These are phyloP conservation scores for Lithophane leautieri DNA, from an alignment of 2,888 invertebrate genomes.

Conservation along the genomic window DNA sequence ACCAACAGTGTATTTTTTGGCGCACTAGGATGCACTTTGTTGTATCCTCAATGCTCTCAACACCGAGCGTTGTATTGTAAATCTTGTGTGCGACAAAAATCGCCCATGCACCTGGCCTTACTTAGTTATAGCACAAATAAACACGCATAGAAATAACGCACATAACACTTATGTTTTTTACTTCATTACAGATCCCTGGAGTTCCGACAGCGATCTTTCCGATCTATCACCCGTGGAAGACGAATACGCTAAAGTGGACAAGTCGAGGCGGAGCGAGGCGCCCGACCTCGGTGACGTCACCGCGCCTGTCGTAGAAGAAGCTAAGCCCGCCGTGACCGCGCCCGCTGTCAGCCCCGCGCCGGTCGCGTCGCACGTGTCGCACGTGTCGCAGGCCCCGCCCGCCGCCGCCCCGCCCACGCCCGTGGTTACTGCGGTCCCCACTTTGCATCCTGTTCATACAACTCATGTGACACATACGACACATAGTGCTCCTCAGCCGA, in stretches of 20 bases:
- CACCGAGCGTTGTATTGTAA: no score
- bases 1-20: no score
- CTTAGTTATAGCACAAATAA: background rate
- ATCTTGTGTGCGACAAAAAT: no score
- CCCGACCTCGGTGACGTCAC: slow-evolving; percentile 88
- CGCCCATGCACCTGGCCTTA: no score
- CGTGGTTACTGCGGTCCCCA: slow-evolving; percentile 49
- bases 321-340: slow-evolving; percentile 21
- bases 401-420: slow-evolving; percentile 55
- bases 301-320: slow-evolving; percentile 63
- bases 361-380: slow-evolving; percentile 34
- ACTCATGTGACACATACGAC: slow-evolving; percentile 29
- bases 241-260: slow-evolving; percentile 88
- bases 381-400: slow-evolving; percentile 22
- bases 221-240: slow-evolving; percentile 95
- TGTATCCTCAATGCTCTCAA: no score
- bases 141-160: background rate
- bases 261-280: slow-evolving; percentile 83
- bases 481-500: slow-evolving; percentile 36
- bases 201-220: slow-evolving; percentile 96
- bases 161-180: background rate
- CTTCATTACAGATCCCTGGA: slow-evolving; percentile 91
- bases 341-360: slow-evolving; percentile 41
- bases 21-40: no score
- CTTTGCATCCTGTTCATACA: slow-evolving; percentile 31